Evolutionary conservation across 2,888 invertebrate species (phyloP), one percentile per base, ranked within the genome.

Genomic region (Torymus texanus): DNA sequence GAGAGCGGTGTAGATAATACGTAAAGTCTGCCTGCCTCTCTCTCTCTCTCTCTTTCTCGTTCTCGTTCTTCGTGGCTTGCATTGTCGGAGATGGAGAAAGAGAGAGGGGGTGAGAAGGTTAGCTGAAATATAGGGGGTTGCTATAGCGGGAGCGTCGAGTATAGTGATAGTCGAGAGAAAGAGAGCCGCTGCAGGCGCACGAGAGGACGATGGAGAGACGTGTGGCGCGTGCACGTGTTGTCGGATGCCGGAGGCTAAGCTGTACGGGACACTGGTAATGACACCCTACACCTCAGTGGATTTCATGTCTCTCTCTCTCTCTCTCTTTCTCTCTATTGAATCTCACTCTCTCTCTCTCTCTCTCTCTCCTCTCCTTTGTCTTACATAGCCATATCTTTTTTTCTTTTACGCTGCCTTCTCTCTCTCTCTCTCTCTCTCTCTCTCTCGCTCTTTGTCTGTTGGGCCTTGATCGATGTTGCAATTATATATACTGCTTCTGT

Each of bases 11-110:
- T 29, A 29, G 29, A 29, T 29, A 29, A 29, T 5, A 29, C 29
- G 29, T 29, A 29, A 5, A 29, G 4, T 5, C 29, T 29, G 29
- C 0, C 29, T 29, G 4, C 21, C 12, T n/a, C 50, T 29, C 67
- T 18, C 75, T 61, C 55, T 41, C 41, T 56, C 55, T 65, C 61
- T 41, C 11, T 62, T 29, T 67, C 24, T 75, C 12, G 16, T 16
- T 55, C 29, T 50, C 24, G 14, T 14, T 16, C 62, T 18, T 10
- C 29, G 8, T 24, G 21, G 21, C 12, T 67, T 21, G 18, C 58
- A 3, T 10, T 29, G 29, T 29, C 29, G 29, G 29, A 29, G 29
- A 29, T 29, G 29, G 29, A 29, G 29, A 29, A 3, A 29, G 29
- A 29, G 29, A 5, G 29, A 29, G 5, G 29, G 5, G 29, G 3